Evolutionary conservation across 2,797 vertebrate species (phyloP), one percentile per base, ranked within the genome.

Genomic region (Hydrocynus forskahlii): DNA sequence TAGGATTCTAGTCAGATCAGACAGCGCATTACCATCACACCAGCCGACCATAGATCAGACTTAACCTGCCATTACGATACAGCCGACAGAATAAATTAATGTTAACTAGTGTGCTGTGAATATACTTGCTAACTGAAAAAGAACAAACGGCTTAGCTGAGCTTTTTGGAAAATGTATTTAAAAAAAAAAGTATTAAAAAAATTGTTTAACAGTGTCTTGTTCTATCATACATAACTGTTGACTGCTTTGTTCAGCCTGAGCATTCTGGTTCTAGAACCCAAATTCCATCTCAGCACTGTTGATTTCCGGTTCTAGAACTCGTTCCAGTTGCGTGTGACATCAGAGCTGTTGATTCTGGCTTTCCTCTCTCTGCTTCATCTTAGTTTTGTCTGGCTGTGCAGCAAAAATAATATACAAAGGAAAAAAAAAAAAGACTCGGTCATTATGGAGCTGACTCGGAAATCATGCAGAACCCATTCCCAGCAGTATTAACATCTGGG

Each of bases 401-500:
- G 71, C 17, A 66, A 76, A 75, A 54, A 35, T n/a, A 68, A 50
- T 6, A 25, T 14, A 35, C 1, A 63, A 71, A 64, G 71, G 21
- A 38, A 35, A 40, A 76, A 72, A 52, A 67, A 43, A 52, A 29
- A 59, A 0, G 13, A 25, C 45, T 48, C 12, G 0, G 35, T 19
- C 52, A 50, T 81, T 10, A 25, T 64, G 45, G 69, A 52, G 62
- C 79, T 25, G 8, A 57, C 64, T 45, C 60, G 16, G 45, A 69
- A 68, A 69, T 57, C 50, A 35, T 35, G 7, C n/a, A 16, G 52
- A 63, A 71, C 35, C 25, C 59, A 40, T 73, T 57, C 73, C 76
- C 81, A 64, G n/a, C 48, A 75, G 75, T 68, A 86, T 82, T 85
- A 66, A 94, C 93, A 92, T 92, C 91, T 93, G 93, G 88, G 90